Percentiles rank a stretch among this genome's conserved stretches.
Evolutionary conservation across 2,888 invertebrate species (phyloP).

Genomic region (Drepana falcataria): DNA sequence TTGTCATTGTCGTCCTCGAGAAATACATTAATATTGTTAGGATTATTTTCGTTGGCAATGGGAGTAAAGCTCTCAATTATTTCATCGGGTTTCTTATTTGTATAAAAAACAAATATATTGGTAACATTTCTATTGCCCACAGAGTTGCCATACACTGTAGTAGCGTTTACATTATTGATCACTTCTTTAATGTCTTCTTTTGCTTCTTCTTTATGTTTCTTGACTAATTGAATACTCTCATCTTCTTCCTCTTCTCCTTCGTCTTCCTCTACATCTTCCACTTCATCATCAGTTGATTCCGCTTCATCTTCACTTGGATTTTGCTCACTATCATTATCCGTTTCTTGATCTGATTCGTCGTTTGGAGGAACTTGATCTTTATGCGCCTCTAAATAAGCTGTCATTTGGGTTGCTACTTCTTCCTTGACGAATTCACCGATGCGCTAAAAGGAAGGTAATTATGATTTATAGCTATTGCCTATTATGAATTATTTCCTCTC

Average conservation of each 20-base stretch:
- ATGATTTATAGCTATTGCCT: neutral
- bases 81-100: slow-evolving; percentile 18
- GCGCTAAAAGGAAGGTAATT: slow-evolving; percentile 21
- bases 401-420: slow-evolving; percentile 26
- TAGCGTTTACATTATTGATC: slow-evolving; percentile 22
- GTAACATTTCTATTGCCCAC: slow-evolving; percentile 45
- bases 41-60: slow-evolving; percentile 10
- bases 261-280: neutral
- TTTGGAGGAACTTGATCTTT: neutral
- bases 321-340: neutral
- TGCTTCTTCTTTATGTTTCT: slow-evolving; percentile 10
- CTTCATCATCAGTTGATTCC: neutral
- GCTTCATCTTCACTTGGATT: neutral
- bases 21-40: neutral
- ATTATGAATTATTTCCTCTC: neutral
- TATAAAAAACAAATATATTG: slow-evolving; percentile 50
- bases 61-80: slow-evolving; percentile 20
- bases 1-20: neutral
- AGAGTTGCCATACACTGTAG: slow-evolving; percentile 39
- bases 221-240: neutral
- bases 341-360: neutral
- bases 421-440: slow-evolving; percentile 26
- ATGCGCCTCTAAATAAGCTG: neutral
- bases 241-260: slow-evolving; percentile 6
- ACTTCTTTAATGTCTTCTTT: slow-evolving; percentile 7